These are phyloP conservation scores for Cyprinus carpio DNA, from an alignment of 2,113 vertebrate species.

Conservation along the genomic window DNA sequence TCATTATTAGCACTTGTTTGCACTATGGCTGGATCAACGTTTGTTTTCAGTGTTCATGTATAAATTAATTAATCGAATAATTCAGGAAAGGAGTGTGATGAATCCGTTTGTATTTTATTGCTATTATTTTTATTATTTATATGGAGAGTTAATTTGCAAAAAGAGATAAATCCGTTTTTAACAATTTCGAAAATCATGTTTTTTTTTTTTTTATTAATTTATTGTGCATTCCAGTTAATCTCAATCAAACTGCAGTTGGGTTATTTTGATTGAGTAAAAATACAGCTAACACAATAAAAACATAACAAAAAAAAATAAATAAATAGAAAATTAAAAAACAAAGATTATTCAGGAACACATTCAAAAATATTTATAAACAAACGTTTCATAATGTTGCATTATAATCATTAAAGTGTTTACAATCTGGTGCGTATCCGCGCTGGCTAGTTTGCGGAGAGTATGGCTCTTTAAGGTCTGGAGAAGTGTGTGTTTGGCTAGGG, in stretches of 20 bases:
- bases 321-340: too few species aligned
- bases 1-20: conserved; percentile 28
- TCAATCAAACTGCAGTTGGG: too few species aligned
- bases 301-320: too few species aligned
- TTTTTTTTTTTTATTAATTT: too few species aligned
- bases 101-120: neutral
- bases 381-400: neutral
- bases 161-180: too few species aligned
- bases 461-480: conserved; percentile 19
- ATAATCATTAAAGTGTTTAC: neutral
- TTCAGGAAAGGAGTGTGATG: neutral
- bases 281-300: too few species aligned
- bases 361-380: neutral
- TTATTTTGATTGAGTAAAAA: too few species aligned
- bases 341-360: neutral
- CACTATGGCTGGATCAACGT: neutral
- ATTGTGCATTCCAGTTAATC: too few species aligned
- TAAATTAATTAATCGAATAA: neutral
- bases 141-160: too few species aligned
- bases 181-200: too few species aligned
- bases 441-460: neutral
- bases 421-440: conserved; percentile 6
- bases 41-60: neutral
- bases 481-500: conserved; percentile 61
- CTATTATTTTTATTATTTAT: neutral